Evolutionary conservation across 2,797 vertebrate genomes (phyloP), one percentile per base, ranked within the genome.

Genomic region (Sus cebifrons): DNA sequence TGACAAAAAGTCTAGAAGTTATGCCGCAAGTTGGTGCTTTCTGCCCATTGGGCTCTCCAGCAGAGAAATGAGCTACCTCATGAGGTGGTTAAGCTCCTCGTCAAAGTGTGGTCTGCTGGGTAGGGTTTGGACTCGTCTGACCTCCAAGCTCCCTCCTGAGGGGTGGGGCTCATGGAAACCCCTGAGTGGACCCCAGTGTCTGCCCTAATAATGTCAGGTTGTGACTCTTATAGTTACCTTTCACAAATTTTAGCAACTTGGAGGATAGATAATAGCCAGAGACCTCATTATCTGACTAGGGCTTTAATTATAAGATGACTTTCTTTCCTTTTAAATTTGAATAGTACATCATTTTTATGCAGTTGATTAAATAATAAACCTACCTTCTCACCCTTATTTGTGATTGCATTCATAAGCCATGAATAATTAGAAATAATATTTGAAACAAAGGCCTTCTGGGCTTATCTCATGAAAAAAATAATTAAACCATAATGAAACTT

Each of bases 341-440:
- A 93, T 91, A 96, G 83, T 96, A 93, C 75, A 96, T 97, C 86
- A 93, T 98, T 98, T 97, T 97, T 95, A 96, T 97, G 81, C 91
- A 97, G 92, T 98, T 98, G 93, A 97, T 98, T 98, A 98, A 98
- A 86, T 84, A 82, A 17, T 97, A 97, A 98, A 95, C 81, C 82
- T 97, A 87, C 82, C 96, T 98, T 96, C 86, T 97, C 84, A 96
- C 96, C 94, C 95, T 98, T 98, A 97, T 98, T 98, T 98, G 95
- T 95, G 95, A 97, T 98, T 97, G 68, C 96, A 97, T 96, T 98
- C 98, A 96, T 95, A 98, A 98, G 86, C 81, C 91, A 97, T 92
- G 96, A 98, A 98, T 98, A 98, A 98, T 98, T 98, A 98, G 96
- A 97, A 98, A 98, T 98, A 96, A 97, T 98, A 98, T 98, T 97